phyloP scores from a whole-genome alignment of 2,888 invertebrate species.

The Sinopyrophorus schimmeli region DNA sequence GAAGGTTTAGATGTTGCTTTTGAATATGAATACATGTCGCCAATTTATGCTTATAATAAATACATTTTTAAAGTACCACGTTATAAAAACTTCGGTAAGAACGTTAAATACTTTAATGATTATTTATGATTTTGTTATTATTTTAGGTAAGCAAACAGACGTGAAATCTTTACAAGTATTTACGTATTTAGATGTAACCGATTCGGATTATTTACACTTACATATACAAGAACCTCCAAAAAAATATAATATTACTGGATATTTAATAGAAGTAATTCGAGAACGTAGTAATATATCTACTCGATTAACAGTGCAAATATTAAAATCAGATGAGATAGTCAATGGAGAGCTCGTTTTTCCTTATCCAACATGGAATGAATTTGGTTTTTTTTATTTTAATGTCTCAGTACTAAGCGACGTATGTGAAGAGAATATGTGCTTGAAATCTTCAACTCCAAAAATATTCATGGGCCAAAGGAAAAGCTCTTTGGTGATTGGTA shows the following conservation, averaged over 20 bases:
- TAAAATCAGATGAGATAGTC: constrained; percentile 19
- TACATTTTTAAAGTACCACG: constrained; percentile 25
- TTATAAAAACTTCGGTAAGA: constrained; percentile 19
- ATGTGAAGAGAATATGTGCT: constrained; percentile 45
- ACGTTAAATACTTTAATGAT: neutral
- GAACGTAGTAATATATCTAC: constrained; percentile 41
- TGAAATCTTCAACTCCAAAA: constrained; percentile 48
- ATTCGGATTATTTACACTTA: constrained; percentile 40
- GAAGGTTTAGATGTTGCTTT: constrained; percentile 23
- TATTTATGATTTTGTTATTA: neutral
- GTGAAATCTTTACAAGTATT: constrained; percentile 35
- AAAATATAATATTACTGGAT: constrained; percentile 46
- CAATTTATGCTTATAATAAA: constrained; percentile 9
- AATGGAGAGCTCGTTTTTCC: constrained; percentile 35
- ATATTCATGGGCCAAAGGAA: constrained; percentile 46
- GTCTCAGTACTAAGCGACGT: constrained; percentile 47
- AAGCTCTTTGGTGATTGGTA: constrained; percentile 18
- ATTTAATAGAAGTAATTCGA: constrained; percentile 48
- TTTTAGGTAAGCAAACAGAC: constrained; percentile 1
- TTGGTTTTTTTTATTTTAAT: constrained; percentile 47
- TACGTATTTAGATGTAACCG: constrained; percentile 48
- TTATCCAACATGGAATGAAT: constrained; percentile 42
- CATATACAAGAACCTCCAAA: constrained; percentile 47
- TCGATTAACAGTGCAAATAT: constrained; percentile 19
- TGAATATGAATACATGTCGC: constrained; percentile 18